Conservation (phyloP, 2,113 vertebrate genomes). For the Notothenia coriiceps region DNA sequence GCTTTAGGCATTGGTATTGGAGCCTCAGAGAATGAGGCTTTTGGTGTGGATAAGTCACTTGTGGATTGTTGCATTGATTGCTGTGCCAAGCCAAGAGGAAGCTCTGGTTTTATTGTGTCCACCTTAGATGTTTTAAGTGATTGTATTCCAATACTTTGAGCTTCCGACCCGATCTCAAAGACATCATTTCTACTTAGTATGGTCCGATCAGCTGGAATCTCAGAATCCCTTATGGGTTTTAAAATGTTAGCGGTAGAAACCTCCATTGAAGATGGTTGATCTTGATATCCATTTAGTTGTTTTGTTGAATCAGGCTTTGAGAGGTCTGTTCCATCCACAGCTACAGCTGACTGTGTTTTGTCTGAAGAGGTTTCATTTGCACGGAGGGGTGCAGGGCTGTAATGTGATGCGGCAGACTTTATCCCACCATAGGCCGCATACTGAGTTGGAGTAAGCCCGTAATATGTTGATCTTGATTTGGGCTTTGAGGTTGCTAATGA, state of each 20-base stretch:
- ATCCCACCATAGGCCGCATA: slow-evolving; percentile 82
- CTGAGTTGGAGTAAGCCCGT: slow-evolving; percentile 81
- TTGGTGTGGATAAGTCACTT: slow-evolving; percentile 65
- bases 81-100: slow-evolving; percentile 59
- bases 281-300: slow-evolving; percentile 49
- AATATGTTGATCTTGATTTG: slow-evolving; percentile 80
- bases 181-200: slow-evolving; percentile 43
- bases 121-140: slow-evolving; percentile 48
- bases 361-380: slow-evolving; percentile 39
- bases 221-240: slow-evolving; percentile 41
- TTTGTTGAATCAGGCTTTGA: slow-evolving; percentile 45
- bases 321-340: slow-evolving; percentile 25
- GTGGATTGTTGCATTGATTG: slow-evolving; percentile 68
- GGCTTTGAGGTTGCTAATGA: slow-evolving; percentile 63
- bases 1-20: slow-evolving; percentile 69
- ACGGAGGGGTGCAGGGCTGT: slow-evolving; percentile 33
- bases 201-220: slow-evolving; percentile 37
- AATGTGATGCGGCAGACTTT: slow-evolving; percentile 49
- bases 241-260: slow-evolving; percentile 21
- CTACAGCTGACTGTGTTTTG: slow-evolving; percentile 32
- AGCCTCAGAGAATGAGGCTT: slow-evolving; percentile 71
- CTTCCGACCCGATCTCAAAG: slow-evolving; percentile 50
- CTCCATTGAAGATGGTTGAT: slow-evolving; percentile 24
- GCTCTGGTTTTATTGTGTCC: slow-evolving; percentile 65
- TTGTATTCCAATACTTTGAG: slow-evolving; percentile 56